A percentile compares a stretch with the other conserved stretches of the same genome.
phyloP scores from a whole-genome alignment of 2,888 invertebrate genomes.

The Reticulitermes lucifugus region DNA sequence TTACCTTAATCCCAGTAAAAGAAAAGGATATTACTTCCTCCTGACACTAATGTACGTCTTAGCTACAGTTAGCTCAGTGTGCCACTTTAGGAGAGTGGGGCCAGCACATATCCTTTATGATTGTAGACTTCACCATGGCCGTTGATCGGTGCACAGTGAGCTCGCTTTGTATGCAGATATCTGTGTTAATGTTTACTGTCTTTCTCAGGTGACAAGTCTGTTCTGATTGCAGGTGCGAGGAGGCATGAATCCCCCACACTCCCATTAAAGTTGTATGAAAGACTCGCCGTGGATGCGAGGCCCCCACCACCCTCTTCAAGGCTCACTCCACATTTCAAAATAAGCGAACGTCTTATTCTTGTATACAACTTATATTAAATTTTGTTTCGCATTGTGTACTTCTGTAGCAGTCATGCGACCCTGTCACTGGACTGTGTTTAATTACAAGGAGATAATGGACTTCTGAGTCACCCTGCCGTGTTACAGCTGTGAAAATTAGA shows the following conservation, averaged over 20 bases:
- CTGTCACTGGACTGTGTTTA: not conserved
- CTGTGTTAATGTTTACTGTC: conserved; percentile 63
- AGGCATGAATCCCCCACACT: conserved; percentile 58
- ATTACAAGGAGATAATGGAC: not conserved
- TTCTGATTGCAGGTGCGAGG: conserved; percentile 81
- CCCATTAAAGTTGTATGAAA: conserved; percentile 51
- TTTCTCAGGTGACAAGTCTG: conserved; percentile 85
- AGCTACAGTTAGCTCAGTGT: no score
- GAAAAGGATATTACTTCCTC: no score
- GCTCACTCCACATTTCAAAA: not conserved
- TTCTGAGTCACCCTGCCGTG: not conserved
- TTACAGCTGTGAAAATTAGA: not conserved
- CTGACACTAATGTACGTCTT: no score
- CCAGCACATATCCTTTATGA: no score
- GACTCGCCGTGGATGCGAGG: conserved; percentile 59
- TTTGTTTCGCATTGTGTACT: not conserved
- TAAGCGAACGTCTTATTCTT: conserved; percentile 59
- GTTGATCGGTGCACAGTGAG: not conserved
- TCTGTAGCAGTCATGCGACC: not conserved
- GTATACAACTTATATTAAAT: not conserved
- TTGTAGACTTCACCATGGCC: not conserved
- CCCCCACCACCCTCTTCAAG: conserved; percentile 18
- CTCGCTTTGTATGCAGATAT: conserved; percentile 19
- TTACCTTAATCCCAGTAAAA: no score
- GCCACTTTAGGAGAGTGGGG: no score